A percentile compares a stretch with the other conserved stretches of the same genome.
Conservation (phyloP, 2,113 vertebrate genomes). For the Myxocyprinus asiaticus region DNA sequence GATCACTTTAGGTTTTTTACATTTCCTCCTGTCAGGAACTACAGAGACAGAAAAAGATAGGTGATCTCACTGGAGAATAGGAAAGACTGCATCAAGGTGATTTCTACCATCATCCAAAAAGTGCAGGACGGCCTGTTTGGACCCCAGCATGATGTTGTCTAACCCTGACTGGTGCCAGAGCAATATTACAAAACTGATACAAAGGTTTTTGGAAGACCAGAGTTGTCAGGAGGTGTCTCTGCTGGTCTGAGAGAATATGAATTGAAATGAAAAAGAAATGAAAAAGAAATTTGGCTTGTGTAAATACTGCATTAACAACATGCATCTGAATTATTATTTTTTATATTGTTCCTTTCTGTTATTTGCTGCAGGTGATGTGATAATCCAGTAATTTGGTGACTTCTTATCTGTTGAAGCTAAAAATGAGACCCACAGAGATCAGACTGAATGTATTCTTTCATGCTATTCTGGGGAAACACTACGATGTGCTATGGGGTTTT, state of each 20-base stretch:
- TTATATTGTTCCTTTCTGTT: too few species aligned
- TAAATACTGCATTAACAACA: too few species aligned
- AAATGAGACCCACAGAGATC: constrained; percentile 26
- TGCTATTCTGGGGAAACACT: not conserved
- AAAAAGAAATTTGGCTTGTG: too few species aligned
- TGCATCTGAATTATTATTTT: too few species aligned
- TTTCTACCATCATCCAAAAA: constrained; percentile 41
- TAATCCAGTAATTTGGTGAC: constrained; percentile 7
- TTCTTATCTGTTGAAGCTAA: constrained; percentile 38
- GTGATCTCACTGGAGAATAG: constrained; percentile 36
- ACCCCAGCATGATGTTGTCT: constrained; percentile 22
- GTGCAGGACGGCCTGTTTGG: constrained; percentile 44
- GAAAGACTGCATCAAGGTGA: constrained; percentile 37
- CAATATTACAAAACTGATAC: constrained; percentile 12
- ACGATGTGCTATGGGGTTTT: not conserved
- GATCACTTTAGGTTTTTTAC: constrained; percentile 14
- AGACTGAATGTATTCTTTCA: constrained; percentile 24
- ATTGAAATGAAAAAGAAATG: too few species aligned
- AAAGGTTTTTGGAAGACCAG: too few species aligned
- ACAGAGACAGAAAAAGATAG: constrained; percentile 13
- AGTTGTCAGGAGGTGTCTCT: too few species aligned
- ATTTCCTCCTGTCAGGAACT: constrained; percentile 17
- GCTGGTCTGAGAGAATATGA: too few species aligned
- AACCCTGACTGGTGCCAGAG: constrained; percentile 35
- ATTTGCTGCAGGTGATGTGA: too few species aligned